A percentile compares a stretch with the other conserved stretches of the same genome.
These are phyloP conservation scores for Psittacula cyanocephala DNA, from an alignment of 2,113 vertebrate species.

Conservation along the genomic window DNA sequence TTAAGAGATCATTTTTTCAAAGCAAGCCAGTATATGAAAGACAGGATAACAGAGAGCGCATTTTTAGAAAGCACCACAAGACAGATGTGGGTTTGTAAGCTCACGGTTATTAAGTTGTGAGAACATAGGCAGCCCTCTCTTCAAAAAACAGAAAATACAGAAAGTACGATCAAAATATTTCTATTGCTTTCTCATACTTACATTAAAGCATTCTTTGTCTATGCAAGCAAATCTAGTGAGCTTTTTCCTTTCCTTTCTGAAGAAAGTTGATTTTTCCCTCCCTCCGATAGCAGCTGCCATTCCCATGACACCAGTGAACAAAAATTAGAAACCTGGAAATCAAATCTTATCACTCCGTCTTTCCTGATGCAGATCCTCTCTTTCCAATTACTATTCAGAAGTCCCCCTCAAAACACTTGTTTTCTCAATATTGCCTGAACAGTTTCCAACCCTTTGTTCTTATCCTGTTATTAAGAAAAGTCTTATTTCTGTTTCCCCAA, in stretches of 20 bases:
- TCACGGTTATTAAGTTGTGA: not conserved
- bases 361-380: not conserved
- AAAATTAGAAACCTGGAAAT: not conserved
- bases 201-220: not conserved
- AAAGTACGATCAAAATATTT: not conserved
- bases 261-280: not conserved
- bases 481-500: not conserved
- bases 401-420: not conserved
- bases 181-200: not conserved
- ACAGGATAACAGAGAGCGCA: accelerated
- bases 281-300: not conserved
- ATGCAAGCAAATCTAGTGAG: not conserved
- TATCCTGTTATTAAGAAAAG: not conserved
- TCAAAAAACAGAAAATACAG: not conserved
- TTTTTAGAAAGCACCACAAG: not conserved
- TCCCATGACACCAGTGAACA: not conserved
- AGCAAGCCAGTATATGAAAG: not conserved
- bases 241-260: not conserved
- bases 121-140: not conserved
- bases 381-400: not conserved
- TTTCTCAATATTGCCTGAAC: not conserved
- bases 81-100: not conserved
- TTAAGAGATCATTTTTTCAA: not conserved
- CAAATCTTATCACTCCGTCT: not conserved
- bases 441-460: not conserved